Base-by-base conservation (phyloP, 2,888 invertebrate species). In the Apodemia hepburni region DNA sequence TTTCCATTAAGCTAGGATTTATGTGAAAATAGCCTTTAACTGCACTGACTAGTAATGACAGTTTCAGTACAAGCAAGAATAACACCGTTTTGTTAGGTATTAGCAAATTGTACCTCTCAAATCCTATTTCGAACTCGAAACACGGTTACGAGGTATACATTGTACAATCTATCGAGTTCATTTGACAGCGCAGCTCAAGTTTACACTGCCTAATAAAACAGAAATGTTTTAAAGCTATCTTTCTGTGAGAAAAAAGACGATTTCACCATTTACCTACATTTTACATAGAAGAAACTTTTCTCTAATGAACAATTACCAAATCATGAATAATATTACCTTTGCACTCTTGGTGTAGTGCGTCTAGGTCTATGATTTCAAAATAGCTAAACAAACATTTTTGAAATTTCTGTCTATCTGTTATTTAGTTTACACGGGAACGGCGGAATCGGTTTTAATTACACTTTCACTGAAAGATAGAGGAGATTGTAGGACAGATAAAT, bases 31-130 rank as follows among this genome's bases (percentile, higher is more conserved):
- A n/a, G 45, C 45, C 7, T 45, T 11, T 15, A 54, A 29, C 15
- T 22, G 27, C 12, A 51, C 12, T 22, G 18, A 51, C 18, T 80
- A 82, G 82, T 82, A 82, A 80, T 77, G 80, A 73, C 76, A 71
- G 75, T 82, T 73, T 81, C 79, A 80, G 17, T 62, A 80, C 64
- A 67, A 17, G 7, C 69, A 70, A 75, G 72, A 81, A 81, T 81
- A 82, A 79, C 75, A 75, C 75, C 66, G 72, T 76, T 77, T 75
- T 78, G 76, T 75, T 71, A 68, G 75, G 74, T 71, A 74, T 71
- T 75, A 79, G 84, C 82, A 84, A 87, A 86, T 86, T 82, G 82
- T 82, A 84, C 84, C 79, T 77, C 77, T 71, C 73, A 73, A 85
- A 84, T 80, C 76, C 75, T 73, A 79, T 83, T 81, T 76, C 38